Conservation (phyloP, 23 tunicate species). For the Styela plicata region DNA sequence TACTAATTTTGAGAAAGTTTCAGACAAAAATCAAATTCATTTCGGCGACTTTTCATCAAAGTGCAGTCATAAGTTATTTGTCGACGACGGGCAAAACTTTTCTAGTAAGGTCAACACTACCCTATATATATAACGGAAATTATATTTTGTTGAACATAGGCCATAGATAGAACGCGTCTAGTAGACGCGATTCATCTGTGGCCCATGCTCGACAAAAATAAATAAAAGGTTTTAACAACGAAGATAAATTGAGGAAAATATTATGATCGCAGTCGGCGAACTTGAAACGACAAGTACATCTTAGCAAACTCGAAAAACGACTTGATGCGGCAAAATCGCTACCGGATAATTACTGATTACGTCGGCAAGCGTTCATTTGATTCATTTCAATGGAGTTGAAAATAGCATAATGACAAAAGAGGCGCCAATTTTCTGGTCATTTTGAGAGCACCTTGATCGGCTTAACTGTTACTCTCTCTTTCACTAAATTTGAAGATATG, state of each 20-base stretch:
- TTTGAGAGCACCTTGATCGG: neutral
- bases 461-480: neutral
- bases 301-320: neutral
- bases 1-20: no score
- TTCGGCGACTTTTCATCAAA: no score
- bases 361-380: neutral
- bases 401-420: neutral
- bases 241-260: neutral
- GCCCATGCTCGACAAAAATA: no score
- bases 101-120: neutral
- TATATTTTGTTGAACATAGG: no score
- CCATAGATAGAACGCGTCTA: no score
- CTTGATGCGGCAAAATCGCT: neutral
- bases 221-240: no score
- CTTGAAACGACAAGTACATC: neutral
- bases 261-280: neutral
- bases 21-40: no score
- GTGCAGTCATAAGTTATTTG: neutral
- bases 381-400: neutral
- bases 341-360: neutral
- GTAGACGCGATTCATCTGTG: no score
- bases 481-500: neutral
- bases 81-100: neutral
- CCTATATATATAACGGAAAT: no score
- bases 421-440: neutral